phyloP scores from a whole-genome alignment of 2,797 vertebrate genomes.

The Gambusia yucatana region DNA sequence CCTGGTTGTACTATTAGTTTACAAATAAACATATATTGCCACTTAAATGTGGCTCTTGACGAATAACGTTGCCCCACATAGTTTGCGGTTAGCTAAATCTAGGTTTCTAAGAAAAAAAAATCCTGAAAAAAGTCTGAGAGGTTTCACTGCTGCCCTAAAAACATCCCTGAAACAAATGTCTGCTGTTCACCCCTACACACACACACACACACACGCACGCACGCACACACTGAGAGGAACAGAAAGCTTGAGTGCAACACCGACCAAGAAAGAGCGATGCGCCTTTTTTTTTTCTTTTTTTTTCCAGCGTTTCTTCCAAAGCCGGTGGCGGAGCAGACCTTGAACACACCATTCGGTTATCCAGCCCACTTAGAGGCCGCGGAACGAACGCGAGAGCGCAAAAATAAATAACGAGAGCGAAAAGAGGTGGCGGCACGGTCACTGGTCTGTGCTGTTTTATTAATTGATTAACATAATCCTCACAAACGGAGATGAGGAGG shows the following conservation, averaged over 20 bases:
- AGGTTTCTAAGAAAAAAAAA: slow-evolving; percentile 17
- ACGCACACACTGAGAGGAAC: slow-evolving; percentile 5
- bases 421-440: slow-evolving; percentile 29
- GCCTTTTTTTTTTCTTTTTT: neutral
- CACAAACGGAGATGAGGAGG: slow-evolving; percentile 21
- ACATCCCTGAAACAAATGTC: slow-evolving; percentile 51
- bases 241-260: slow-evolving; percentile 6
- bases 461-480: slow-evolving; percentile 65
- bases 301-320: slow-evolving; percentile 15
- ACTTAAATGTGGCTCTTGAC: slow-evolving; percentile 25
- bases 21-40: slow-evolving; percentile 35
- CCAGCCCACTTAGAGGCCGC: slow-evolving; percentile 56
- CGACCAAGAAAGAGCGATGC: neutral
- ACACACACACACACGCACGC: slow-evolving; percentile 1
- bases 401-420: slow-evolving; percentile 46
- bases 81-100: slow-evolving; percentile 15
- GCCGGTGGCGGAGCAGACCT: slow-evolving; percentile 39
- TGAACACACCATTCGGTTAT: slow-evolving; percentile 62
- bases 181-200: neutral
- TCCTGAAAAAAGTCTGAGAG: slow-evolving; percentile 1
- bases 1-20: slow-evolving; percentile 31
- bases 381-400: slow-evolving; percentile 26
- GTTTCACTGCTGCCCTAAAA: slow-evolving; percentile 42
- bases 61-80: slow-evolving; percentile 6
- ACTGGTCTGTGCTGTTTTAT: slow-evolving; percentile 52